Evolutionary conservation across 2,113 vertebrate species (phyloP).

Genomic region (Setophaga kirtlandii): DNA sequence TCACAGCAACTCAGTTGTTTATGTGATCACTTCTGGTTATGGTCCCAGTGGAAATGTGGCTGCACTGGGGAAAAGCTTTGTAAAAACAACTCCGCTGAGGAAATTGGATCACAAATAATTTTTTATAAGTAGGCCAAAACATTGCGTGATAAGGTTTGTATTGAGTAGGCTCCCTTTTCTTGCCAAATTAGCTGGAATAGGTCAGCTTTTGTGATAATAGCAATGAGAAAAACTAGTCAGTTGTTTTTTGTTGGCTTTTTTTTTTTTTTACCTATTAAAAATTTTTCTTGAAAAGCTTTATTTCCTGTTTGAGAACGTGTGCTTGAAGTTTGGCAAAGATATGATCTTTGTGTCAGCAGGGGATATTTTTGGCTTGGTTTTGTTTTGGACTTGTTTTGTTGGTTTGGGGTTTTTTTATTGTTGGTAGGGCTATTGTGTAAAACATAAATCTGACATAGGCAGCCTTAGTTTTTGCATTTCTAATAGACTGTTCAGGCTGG

Average conservation of each 20-base stretch:
- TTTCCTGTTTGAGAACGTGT: neutral
- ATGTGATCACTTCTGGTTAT: neutral
- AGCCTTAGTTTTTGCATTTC: neutral
- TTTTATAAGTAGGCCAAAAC: neutral
- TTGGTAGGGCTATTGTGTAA: neutral
- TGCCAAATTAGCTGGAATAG: neutral
- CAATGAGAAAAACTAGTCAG: neutral
- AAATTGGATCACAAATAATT: neutral
- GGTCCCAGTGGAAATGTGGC: neutral
- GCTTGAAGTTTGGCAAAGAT: neutral
- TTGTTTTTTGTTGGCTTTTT: neutral
- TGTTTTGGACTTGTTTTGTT: neutral
- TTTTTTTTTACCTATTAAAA: neutral
- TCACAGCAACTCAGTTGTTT: neutral
- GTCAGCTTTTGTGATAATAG: neutral
- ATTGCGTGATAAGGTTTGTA: neutral
- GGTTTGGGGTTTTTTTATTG: neutral
- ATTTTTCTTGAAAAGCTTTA: conserved; percentile 11
- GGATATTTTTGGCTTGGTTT: neutral
- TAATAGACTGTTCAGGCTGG: neutral
- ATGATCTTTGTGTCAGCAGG: neutral
- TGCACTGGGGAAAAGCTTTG: neutral
- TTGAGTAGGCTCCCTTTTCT: neutral
- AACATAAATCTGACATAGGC: neutral
- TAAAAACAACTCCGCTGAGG: neutral